Conservation (phyloP, 2,888 invertebrate species). For the Amiota communis region DNA sequence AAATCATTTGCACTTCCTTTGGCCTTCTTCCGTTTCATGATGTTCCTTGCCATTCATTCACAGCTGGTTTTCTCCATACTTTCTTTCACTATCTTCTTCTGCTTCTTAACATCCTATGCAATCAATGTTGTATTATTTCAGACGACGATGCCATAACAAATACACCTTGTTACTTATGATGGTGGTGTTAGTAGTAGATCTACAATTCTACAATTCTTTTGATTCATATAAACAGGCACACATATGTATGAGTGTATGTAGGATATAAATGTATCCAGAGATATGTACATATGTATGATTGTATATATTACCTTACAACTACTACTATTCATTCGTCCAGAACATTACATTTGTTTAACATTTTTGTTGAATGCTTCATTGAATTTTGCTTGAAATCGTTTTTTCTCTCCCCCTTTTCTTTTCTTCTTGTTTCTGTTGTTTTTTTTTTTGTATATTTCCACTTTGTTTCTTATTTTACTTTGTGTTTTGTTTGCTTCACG, state of each 20-base stretch:
- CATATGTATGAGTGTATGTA: no score
- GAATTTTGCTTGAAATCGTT: slow-evolving; percentile 38
- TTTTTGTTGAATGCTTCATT: slow-evolving; percentile 65
- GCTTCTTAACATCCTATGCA: slow-evolving; percentile 43
- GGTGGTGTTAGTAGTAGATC: no score
- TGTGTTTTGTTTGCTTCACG: slow-evolving; percentile 1
- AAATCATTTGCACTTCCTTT: slow-evolving; percentile 65
- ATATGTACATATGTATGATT: not conserved
- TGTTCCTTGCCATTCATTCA: no score
- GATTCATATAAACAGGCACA: no score
- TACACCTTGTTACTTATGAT: slow-evolving; percentile 23
- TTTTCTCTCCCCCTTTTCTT: not conserved
- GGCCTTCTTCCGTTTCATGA: not conserved
- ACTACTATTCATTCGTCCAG: slow-evolving; percentile 60
- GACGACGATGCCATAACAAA: not conserved
- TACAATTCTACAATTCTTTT: no score
- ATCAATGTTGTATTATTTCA: slow-evolving; percentile 65
- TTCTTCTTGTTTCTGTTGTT: not conserved
- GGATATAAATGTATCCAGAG: no score
- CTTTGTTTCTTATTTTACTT: slow-evolving; percentile 32
- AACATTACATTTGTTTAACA: slow-evolving; percentile 69
- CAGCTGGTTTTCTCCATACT: not conserved
- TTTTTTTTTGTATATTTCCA: slow-evolving; percentile 15
- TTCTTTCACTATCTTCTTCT: not conserved
- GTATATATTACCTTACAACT: no score